A percentile compares a stretch with the other conserved stretches of the same genome.
Evolutionary conservation across 1,140 invertebrate species (phyloP).

Genomic region (Sesamia nonagrioides): DNA sequence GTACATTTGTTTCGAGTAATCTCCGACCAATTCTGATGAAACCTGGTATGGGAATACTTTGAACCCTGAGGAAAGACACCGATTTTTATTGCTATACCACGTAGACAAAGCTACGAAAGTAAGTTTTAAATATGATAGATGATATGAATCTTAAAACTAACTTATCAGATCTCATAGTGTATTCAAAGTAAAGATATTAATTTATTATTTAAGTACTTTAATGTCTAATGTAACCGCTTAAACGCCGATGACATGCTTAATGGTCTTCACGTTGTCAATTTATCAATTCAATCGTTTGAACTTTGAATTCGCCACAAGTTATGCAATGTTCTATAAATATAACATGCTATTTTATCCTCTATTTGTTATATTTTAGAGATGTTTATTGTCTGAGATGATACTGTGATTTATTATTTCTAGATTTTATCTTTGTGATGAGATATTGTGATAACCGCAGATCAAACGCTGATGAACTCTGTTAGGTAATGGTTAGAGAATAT

Average conservation of each 20-base stretch:
- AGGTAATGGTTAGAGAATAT: slow-evolving; percentile 4
- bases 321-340: slow-evolving; percentile 1
- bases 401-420: not conserved
- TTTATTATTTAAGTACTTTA: not conserved
- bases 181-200: not conserved
- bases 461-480: not conserved
- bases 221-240: slow-evolving; percentile 5
- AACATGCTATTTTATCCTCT: not conserved
- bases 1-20: too few species aligned
- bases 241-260: slow-evolving; percentile 6
- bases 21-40: too few species aligned
- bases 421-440: not conserved
- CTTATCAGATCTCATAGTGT: too few species aligned
- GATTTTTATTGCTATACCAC: too few species aligned
- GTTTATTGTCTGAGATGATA: not conserved
- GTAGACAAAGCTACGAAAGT: too few species aligned
- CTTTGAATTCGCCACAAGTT: not conserved
- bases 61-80: too few species aligned
- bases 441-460: not conserved
- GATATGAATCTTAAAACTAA: too few species aligned
- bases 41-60: too few species aligned
- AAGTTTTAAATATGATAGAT: too few species aligned
- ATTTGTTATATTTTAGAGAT: not conserved
- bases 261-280: slow-evolving; percentile 18
- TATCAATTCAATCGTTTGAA: not conserved